Conservation (phyloP, 2,888 invertebrate species). For the Meteorus cinctellus region DNA sequence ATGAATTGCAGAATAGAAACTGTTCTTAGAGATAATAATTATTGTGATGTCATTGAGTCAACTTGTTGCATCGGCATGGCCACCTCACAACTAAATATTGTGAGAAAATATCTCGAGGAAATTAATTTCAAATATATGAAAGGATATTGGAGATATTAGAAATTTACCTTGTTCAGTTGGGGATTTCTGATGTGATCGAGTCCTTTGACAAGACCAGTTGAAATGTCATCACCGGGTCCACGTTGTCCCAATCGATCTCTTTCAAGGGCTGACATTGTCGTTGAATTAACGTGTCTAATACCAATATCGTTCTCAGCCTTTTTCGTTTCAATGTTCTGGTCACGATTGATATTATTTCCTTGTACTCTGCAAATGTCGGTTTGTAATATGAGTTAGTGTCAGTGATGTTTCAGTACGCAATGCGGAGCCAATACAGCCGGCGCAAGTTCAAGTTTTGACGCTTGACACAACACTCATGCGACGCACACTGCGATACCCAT, state of each 20-base stretch:
- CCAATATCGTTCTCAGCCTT: constrained; percentile 19
- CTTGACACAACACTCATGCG: constrained; percentile 7
- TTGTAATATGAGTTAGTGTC: constrained; percentile 1
- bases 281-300: constrained; percentile 28
- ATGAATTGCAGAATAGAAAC: no score
- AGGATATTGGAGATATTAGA: constrained; percentile 16
- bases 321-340: background rate
- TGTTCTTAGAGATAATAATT: no score
- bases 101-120: constrained; percentile 8
- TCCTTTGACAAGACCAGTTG: constrained; percentile 77
- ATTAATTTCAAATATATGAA: background rate
- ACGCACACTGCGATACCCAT: constrained; percentile 6
- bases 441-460: constrained; percentile 7
- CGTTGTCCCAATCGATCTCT: constrained; percentile 80
- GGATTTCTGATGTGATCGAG: constrained; percentile 81
- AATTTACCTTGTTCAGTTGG: constrained; percentile 81
- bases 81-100: background rate
- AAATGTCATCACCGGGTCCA: constrained; percentile 75
- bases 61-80: constrained; percentile 21
- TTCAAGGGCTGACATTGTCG: constrained; percentile 69
- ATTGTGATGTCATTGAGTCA: background rate
- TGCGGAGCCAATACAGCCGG: background rate
- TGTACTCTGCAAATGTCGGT: constrained; percentile 46
- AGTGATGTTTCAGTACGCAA: background rate
- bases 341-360: constrained; percentile 36